These are phyloP conservation scores for Mola mola DNA, from an alignment of 2,113 vertebrate species.

Conservation along the genomic window DNA sequence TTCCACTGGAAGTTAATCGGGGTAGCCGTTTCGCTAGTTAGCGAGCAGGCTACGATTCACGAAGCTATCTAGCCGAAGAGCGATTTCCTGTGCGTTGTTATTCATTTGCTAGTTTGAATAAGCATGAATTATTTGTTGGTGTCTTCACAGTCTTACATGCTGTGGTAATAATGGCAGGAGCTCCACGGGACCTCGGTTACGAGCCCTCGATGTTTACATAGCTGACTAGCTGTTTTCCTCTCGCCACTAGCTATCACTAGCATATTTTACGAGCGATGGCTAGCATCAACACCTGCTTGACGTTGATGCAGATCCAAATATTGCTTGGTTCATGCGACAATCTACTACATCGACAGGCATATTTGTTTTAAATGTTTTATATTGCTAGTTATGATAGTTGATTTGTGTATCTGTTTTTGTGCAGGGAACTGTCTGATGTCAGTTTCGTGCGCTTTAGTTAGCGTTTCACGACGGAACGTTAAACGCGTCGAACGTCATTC, in stretches of 20 bases:
- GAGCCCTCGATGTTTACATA: slow-evolving; percentile 62
- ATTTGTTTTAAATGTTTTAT: background rate
- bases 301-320: background rate
- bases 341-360: background rate
- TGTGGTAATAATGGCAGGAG: rapidly evolving
- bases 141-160: too few relatives aligned
- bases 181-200: background rate
- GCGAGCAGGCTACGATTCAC: slow-evolving; percentile 26
- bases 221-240: slow-evolving; percentile 36
- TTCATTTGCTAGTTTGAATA: rapidly evolving
- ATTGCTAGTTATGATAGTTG: background rate
- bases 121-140: too few relatives aligned
- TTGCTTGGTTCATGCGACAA: background rate
- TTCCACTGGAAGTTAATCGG: slow-evolving; percentile 45
- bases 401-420: slow-evolving; percentile 29
- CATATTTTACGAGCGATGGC: slow-evolving; percentile 6
- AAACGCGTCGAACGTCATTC: too few relatives aligned
- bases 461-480: slow-evolving; percentile 51
- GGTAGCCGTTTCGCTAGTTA: slow-evolving; percentile 40
- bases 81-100: background rate
- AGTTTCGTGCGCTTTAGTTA: slow-evolving; percentile 37
- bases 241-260: slow-evolving; percentile 33
- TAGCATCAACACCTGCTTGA: slow-evolving; percentile 6
- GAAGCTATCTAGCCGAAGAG: slow-evolving; percentile 17
- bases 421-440: slow-evolving; percentile 10